Base-by-base conservation (phyloP, 1,140 invertebrate genomes). In the Tetramorium parvispinum region DNA sequence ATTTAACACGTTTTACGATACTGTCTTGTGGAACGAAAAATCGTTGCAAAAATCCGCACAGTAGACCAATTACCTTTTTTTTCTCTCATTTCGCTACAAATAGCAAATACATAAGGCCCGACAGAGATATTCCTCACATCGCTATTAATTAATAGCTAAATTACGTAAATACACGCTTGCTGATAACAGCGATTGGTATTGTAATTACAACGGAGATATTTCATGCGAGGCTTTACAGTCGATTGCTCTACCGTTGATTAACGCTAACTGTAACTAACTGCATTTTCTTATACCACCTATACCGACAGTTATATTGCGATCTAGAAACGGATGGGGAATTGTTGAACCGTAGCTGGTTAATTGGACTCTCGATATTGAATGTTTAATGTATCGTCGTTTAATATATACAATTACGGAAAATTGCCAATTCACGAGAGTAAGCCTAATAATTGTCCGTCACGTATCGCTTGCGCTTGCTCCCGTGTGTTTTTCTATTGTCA, bases 231-330 rank as follows among this genome's bases (percentile, higher is more conserved):
- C 16, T 68, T 73, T 32, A 59, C 66, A 57, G 66, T 46, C 66
- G 53, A 82, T 76, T 43, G 76, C 27, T 82, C 59, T 16, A 46
- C 66, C 55, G 66, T 59, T 53, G 40, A 82, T 82, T 46, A 59
- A 71, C 65, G 51, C 32, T 81, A 81, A 81, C 46, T 81, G 77
- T 81, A 79, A 53, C 46, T 40, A 68, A 79, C n/a, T 66, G 46
- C 61, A n/a, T 40, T 68, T 61, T 79, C 46, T 37, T 40, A 18
- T 40, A 65, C 1, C 13, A 18, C 4, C 24, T 61, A 13, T 49
- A 32, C 24, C 32, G 32, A 10, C 32, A n/a, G 68, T 46, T 46
- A 59, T 16, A 37, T 18, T 16, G 16, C 43, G 53, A 51, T 82
- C 24, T 59, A 71, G 79, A 82, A 82, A 59, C 55, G 24, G 32